Evolutionary conservation across 1,140 invertebrate species (phyloP), one percentile per base, ranked within the genome.

Genomic region (Hydropsyche tenuis): DNA sequence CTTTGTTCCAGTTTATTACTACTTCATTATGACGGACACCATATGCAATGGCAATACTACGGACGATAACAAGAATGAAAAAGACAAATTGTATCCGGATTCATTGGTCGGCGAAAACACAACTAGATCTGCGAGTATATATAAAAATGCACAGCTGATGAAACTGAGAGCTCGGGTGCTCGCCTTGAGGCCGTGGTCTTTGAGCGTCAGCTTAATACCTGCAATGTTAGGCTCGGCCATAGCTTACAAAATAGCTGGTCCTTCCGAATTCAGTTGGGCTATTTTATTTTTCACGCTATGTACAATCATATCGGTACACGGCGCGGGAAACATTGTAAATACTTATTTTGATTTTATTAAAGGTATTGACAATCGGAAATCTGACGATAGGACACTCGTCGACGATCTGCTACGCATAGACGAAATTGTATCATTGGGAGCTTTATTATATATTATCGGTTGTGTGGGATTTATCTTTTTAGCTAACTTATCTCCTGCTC

Each of bases 321-420:
- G 94, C 62, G 96, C 96, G 69, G 96, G 96, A 43, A 98, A 98
- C 84, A 90, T 98, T n/a, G 96, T 98, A 0, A 98, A 98, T 81
- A 98, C 96, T 0, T 98, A 97, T 82, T 97, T 92, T 81, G 96
- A 98, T 85, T 98, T 94, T 81, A 89, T 94, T 6, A 94, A 95
- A 85, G 96, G 96, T 30, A 95, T 98, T 48, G 96, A 97, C 80
- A 94, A 92, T 80, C 89, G 94, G 66, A 95, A 94, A 84, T 94
- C 93, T 78, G 95, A 97, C 79, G 96, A 98, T 81, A 88, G 95
- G 79, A 97, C 94, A 76, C 83, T 98, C 64, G 96, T 98, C 9
- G 96, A 98, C 86, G 91, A 94, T 77, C 90, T 97, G 77, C 86
- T 98, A 60, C 90, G 88, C 6, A 92, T 92, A 72, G 92, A 94